phyloP scores from a whole-genome alignment of 1,140 invertebrate genomes.

The Hylaeus volcanicus region DNA sequence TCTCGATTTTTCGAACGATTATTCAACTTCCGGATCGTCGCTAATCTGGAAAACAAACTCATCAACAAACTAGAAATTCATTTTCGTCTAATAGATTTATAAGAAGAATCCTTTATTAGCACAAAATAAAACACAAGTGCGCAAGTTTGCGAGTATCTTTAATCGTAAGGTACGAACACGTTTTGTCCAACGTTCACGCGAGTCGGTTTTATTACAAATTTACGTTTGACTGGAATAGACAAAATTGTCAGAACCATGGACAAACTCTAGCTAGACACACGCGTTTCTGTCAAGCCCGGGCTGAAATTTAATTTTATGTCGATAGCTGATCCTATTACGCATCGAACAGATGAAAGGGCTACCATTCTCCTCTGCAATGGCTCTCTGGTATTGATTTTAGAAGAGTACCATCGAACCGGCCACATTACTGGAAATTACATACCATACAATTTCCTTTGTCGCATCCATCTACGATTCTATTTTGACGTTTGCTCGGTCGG shows the following conservation, averaged over 20 bases:
- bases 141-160: not conserved
- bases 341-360: not conserved
- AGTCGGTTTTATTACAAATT: not conserved
- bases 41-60: too few species aligned
- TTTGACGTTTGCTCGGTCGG: not conserved
- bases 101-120: too few species aligned
- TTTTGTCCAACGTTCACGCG: not conserved
- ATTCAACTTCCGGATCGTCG: too few species aligned
- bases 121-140: not conserved
- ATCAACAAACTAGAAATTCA: too few species aligned
- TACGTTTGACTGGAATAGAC: too few species aligned
- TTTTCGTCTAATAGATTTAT: not conserved
- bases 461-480: slow-evolving; percentile 13
- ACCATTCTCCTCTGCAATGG: slow-evolving; percentile 2
- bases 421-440: slow-evolving; percentile 43
- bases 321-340: slow-evolving; percentile 26
- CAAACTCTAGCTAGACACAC: too few species aligned
- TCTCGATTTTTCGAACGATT: too few species aligned
- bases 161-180: not conserved
- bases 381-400: slow-evolving; percentile 13
- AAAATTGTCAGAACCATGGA: not conserved
- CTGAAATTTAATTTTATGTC: slow-evolving; percentile 36
- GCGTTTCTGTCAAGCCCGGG: slow-evolving; percentile 6
- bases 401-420: slow-evolving; percentile 8
- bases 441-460: slow-evolving; percentile 29